A percentile compares a stretch with the other conserved stretches of the same genome.
Conservation (phyloP, 2,797 vertebrate species). For the Carduelis carduelis region DNA sequence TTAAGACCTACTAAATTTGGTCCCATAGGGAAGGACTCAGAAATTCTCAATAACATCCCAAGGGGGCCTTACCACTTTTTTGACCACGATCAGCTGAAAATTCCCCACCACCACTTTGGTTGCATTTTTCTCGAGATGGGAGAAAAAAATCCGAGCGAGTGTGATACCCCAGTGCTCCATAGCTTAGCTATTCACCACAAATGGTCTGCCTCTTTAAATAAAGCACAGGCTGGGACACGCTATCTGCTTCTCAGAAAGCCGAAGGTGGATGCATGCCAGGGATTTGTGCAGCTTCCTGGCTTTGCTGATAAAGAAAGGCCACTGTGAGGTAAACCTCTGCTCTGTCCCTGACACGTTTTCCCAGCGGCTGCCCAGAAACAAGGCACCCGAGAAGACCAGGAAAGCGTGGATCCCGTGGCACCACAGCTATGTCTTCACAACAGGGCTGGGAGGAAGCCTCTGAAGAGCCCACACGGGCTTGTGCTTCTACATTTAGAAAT, state of each 20-base stretch:
- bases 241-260: conserved; percentile 59
- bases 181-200: background rate
- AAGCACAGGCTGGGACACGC: background rate
- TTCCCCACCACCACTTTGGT: background rate
- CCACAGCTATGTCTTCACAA: background rate
- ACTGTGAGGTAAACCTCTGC: conserved; percentile 34
- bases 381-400: background rate
- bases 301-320: conserved; percentile 69
- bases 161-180: background rate
- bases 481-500: background rate
- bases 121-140: background rate
- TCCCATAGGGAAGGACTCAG: background rate
- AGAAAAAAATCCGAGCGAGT: background rate
- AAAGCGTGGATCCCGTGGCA: background rate
- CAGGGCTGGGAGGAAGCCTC: background rate
- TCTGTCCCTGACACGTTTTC: background rate
- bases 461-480: background rate
- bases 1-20: background rate
- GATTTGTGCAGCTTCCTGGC: conserved; percentile 73
- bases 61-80: background rate
- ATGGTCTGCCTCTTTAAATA: conserved; percentile 43
- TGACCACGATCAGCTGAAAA: background rate
- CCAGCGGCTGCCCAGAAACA: background rate
- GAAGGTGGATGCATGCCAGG: conserved; percentile 67
- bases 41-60: background rate